Evolutionary conservation across 2,797 vertebrate genomes (phyloP), one percentile per base, ranked within the genome.

Genomic region (Lemur catta): DNA sequence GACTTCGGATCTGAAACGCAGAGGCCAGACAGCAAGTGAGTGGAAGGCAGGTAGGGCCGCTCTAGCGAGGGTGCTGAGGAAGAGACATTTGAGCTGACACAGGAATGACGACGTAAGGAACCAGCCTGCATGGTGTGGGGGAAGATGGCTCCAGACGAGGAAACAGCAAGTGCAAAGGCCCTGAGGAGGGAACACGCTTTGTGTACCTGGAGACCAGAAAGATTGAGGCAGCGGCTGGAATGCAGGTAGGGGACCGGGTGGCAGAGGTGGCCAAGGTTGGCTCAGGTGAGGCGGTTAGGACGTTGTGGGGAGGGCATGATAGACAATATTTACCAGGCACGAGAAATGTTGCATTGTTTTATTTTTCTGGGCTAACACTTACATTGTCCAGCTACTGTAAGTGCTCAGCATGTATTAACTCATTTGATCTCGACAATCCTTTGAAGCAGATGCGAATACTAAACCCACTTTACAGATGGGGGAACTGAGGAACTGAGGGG

Each of bases 271-370:
- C 63, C 63, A 4, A 2, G 61, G 48, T 26, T 74, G 55, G 55
- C 61, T 76, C 46, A 1, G 4, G 52, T 0, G 8, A 50, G 55
- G 52, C 22, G 17, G n/a, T 52, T 18, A 28, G 84, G 50, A 10
- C 4, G 8, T 46, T 12, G 22, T 13, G 15, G 11, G 28, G 6
- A 22, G 6, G 46, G 20, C 18, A 1, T 20, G 38, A 1, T 2
- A 13, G 35, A 28, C 4, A 2, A 6, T 52, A 48, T 35, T 63
- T 35, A 38, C 11, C 57, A 55, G 50, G 12, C 50, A 28, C 43
- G 18, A 74, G 61, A 75, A 79, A 38, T 4, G 9, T 13, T 8
- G 8, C 20, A 1, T 50, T 65, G 59, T 22, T 80, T 67, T 35
- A n/a, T 78, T 63, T 86, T 50, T 20, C n/a, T 12, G 11, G 22